Percentiles rank a stretch among this genome's conserved stretches.
These are phyloP conservation scores for Mesocentrotus franciscanus DNA, from an alignment of 53 echinoderm and acorn worm genomes.

Conservation along the genomic window DNA sequence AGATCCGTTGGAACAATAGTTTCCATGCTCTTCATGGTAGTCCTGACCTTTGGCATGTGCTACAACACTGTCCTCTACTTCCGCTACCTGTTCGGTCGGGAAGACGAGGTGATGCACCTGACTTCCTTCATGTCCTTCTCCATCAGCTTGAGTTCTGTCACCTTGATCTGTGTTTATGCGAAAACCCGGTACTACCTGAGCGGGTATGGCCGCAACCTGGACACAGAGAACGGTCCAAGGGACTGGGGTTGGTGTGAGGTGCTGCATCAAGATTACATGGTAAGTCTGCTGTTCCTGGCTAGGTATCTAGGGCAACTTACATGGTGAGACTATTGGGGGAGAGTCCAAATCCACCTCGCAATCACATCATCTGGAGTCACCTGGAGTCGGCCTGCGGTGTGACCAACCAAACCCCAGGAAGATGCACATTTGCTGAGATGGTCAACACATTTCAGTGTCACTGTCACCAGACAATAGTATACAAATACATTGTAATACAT, in stretches of 20 bases:
- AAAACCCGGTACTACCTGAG: conserved; percentile 38
- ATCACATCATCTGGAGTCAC: too few species aligned
- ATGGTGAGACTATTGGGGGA: neutral
- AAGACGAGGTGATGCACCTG: conserved; percentile 63
- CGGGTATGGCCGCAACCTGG: conserved; percentile 23
- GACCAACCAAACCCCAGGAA: neutral
- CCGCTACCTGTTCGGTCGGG: conserved; percentile 30
- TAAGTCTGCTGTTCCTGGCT: neutral
- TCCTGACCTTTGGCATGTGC: conserved; percentile 4
- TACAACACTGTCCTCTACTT: conserved; percentile 41
- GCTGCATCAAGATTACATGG: conserved; percentile 62
- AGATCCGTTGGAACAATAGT: conserved; percentile 24
- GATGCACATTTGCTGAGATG: neutral
- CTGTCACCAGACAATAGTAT: too few species aligned
- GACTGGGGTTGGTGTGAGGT: conserved; percentile 59
- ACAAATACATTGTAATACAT: too few species aligned
- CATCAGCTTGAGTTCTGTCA: conserved; percentile 1
- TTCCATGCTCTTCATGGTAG: conserved; percentile 46
- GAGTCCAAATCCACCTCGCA: too few species aligned
- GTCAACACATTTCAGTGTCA: neutral
- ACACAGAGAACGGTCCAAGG: neutral
- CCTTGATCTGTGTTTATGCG: conserved; percentile 29
- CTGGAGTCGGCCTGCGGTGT: too few species aligned
- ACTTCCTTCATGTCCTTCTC: conserved; percentile 60
- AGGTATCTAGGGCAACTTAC: neutral